These are phyloP conservation scores for Nothura maculosa DNA, from an alignment of 2,797 vertebrate species.

Conservation along the genomic window DNA sequence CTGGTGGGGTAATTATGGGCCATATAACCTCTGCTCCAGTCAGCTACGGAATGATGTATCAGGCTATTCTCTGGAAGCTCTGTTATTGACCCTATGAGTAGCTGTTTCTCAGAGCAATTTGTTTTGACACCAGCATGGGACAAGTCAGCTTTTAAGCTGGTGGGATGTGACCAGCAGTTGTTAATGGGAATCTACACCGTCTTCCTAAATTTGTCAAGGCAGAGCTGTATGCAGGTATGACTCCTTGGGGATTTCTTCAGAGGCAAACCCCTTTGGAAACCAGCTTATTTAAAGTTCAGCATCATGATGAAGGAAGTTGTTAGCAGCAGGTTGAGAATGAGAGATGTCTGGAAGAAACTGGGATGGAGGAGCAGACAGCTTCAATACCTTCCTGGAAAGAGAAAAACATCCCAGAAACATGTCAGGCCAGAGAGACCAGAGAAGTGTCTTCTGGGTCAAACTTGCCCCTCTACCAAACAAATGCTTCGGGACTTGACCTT, in stretches of 20 bases:
- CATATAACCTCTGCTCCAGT: rapidly evolving
- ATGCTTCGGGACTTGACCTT: neutral
- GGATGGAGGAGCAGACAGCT: neutral
- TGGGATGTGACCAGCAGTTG: neutral
- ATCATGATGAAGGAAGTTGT: neutral
- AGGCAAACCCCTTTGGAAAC: neutral
- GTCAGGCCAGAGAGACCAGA: neutral
- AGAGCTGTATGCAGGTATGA: neutral
- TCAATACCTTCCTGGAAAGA: neutral
- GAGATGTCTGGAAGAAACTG: neutral
- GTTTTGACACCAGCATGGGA: neutral
- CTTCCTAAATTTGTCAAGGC: neutral
- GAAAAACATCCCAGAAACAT: neutral
- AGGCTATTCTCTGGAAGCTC: neutral
- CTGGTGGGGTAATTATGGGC: neutral
- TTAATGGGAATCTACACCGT: neutral
- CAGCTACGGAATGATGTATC: neutral
- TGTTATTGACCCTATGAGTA: neutral
- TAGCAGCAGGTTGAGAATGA: neutral
- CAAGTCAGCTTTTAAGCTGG: neutral
- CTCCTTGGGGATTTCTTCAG: neutral
- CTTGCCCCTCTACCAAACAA: neutral
- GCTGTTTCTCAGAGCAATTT: neutral
- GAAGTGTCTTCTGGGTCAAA: neutral
- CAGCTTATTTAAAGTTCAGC: neutral